Evolutionary conservation across 2,797 vertebrate genomes (phyloP), one percentile per base, ranked within the genome.

Genomic region (Falco concolor): DNA sequence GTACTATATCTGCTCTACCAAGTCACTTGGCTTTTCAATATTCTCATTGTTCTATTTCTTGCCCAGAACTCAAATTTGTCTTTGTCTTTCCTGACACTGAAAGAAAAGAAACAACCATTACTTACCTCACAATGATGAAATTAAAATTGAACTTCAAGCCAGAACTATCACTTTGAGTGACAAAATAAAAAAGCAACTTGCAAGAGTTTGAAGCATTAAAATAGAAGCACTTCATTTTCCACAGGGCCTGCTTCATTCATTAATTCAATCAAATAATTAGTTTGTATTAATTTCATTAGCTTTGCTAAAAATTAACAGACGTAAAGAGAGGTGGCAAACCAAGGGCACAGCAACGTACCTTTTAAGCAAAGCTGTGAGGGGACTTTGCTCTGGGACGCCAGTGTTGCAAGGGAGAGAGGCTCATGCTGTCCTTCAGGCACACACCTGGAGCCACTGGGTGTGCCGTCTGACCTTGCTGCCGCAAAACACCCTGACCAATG

Each of bases 91-190:
- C 60, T 82, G 84, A 83, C 75, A 64, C 32, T 36, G 72, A 85
- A 73, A 90, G 30, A 72, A 93, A 95, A 91, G 80, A 84, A 94
- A 93, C 72, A 77, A 89, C 34, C 42, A 53, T n/a, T 77, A 80
- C 77, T 63, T 94, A 74, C 38, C 28, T 84, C 79, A 89, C 56
- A 92, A 74, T 0, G 2, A 69, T 30, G 61, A 90, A 90, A 90
- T 82, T 63, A 84, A 87, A 95, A 72, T 12, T n/a, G 56, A 93
- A 61, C 56, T 87, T 94, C 68, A 74, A 69, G 60, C 24, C 65
- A 90, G 45, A 95, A 96, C 70, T 94, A 93, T 47, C 38, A 77
- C 28, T 77, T 70, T 93, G 90, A 93, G 45, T 94, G 91, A 81
- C 86, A 95, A 74, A 0, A 5, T 20, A 42, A 36, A 36, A 38